These are phyloP conservation scores for Cynaeus angustus DNA, from an alignment of 2,888 invertebrate species.

Conservation along the genomic window DNA sequence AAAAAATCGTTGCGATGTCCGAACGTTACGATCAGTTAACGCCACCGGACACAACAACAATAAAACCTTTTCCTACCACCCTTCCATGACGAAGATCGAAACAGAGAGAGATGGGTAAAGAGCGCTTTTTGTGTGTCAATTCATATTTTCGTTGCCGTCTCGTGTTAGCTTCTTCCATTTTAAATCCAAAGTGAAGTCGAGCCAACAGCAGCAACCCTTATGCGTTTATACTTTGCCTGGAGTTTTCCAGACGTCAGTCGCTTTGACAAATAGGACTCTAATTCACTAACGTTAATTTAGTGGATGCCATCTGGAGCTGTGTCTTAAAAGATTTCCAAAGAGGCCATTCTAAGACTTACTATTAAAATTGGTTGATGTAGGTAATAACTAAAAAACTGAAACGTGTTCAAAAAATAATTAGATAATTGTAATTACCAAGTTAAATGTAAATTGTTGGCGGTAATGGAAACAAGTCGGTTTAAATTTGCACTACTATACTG, in stretches of 20 bases:
- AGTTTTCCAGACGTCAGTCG: constrained; percentile 28
- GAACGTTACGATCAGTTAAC: constrained; percentile 33
- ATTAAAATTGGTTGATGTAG: too few species aligned
- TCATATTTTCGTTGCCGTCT: constrained; percentile 49
- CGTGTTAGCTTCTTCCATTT: constrained; percentile 42
- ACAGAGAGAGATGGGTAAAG: not conserved
- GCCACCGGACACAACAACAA: constrained; percentile 40
- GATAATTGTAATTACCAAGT: too few species aligned
- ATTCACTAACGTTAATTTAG: constrained; percentile 38
- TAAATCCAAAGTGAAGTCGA: constrained; percentile 45
- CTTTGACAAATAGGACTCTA: constrained; percentile 35
- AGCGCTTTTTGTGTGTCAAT: constrained; percentile 45
- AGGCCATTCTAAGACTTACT: too few species aligned
- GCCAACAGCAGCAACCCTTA: constrained; percentile 12
- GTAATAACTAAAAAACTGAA: too few species aligned
- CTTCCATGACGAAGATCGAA: not conserved
- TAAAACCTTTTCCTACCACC: constrained; percentile 24
- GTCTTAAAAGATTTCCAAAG: constrained; percentile 4
- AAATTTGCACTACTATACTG: too few species aligned
- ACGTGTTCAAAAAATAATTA: too few species aligned
- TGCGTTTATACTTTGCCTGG: constrained; percentile 15
- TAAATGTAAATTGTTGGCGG: too few species aligned
- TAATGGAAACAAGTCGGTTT: too few species aligned
- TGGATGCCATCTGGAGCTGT: constrained; percentile 13
- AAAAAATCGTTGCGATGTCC: constrained; percentile 13